A percentile compares a stretch with the other conserved stretches of the same genome.
These are phyloP conservation scores for Procambarus virginalis DNA, from an alignment of 1,140 invertebrate genomes.

Conservation along the genomic window DNA sequence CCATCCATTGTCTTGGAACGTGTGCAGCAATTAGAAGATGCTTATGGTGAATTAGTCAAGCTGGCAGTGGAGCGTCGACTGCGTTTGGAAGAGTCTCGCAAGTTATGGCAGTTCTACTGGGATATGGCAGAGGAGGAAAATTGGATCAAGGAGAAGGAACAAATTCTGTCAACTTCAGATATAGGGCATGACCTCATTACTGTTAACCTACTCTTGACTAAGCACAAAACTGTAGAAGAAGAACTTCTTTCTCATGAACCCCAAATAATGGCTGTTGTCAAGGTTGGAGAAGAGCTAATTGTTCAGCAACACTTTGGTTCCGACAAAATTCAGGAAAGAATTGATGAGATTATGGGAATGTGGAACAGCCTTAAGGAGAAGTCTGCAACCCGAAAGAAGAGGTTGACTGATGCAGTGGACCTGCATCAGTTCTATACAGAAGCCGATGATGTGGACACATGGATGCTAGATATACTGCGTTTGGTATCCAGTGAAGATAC, in stretches of 20 bases:
- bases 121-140: slow-evolving; percentile 99
- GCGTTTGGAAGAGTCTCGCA: slow-evolving; percentile 95
- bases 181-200: slow-evolving; percentile 98
- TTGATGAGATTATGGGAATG: slow-evolving; percentile 94
- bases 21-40: slow-evolving; percentile 94
- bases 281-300: slow-evolving; percentile 95
- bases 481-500: slow-evolving; percentile 98
- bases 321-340: slow-evolving; percentile 94
- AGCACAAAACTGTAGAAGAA: slow-evolving; percentile 97
- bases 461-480: slow-evolving; percentile 97
- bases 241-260: slow-evolving; percentile 95
- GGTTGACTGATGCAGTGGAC: slow-evolving; percentile 97
- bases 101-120: slow-evolving; percentile 99
- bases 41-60: slow-evolving; percentile 95
- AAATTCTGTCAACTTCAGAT: slow-evolving; percentile 95
- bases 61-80: slow-evolving; percentile 94
- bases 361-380: slow-evolving; percentile 96
- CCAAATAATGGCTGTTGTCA: slow-evolving; percentile 92
- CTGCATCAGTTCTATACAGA: slow-evolving; percentile 98
- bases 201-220: slow-evolving; percentile 92
- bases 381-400: slow-evolving; percentile 91
- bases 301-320: slow-evolving; percentile 92
- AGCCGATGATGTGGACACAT: slow-evolving; percentile 99
- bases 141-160: slow-evolving; percentile 99
- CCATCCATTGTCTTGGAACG: slow-evolving; percentile 95